These are phyloP conservation scores for Protula sp. DNA, from an alignment of 2,888 invertebrate species.

Conservation along the genomic window DNA sequence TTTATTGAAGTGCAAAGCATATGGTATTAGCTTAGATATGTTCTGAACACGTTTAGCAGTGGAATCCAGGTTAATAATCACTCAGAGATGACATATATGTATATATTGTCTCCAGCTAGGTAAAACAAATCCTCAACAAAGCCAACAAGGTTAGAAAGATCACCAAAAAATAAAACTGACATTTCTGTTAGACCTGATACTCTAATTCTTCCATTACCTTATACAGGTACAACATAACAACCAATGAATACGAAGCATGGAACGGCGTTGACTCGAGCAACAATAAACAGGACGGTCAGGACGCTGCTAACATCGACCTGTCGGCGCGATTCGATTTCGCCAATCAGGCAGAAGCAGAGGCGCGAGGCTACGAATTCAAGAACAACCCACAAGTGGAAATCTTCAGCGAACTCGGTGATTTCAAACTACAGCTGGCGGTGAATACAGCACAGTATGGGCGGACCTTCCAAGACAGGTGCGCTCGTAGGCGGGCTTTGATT, in stretches of 20 bases:
- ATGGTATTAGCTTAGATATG: too few species aligned
- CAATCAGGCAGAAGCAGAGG: slow-evolving; percentile 25
- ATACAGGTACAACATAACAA: slow-evolving; percentile 53
- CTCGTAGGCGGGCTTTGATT: too few species aligned
- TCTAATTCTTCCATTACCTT: too few species aligned
- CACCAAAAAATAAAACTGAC: too few species aligned
- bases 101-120: too few species aligned
- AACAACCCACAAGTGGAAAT: slow-evolving; percentile 47
- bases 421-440: slow-evolving; percentile 44
- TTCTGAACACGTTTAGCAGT: too few species aligned
- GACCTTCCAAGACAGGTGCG: slow-evolving; percentile 52
- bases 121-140: too few species aligned
- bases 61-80: too few species aligned
- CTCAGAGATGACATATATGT: too few species aligned
- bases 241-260: slow-evolving; percentile 49
- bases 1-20: too few species aligned
- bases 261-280: slow-evolving; percentile 27
- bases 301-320: slow-evolving; percentile 31
- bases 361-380: slow-evolving; percentile 44
- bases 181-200: too few species aligned
- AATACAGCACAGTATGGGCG: slow-evolving; percentile 52
- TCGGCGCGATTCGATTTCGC: slow-evolving; percentile 31
- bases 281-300: slow-evolving; percentile 23
- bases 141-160: too few species aligned
- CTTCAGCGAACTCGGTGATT: slow-evolving; percentile 35